Conservation (phyloP, 1,140 invertebrate species). For the Aradophagus sp. region DNA sequence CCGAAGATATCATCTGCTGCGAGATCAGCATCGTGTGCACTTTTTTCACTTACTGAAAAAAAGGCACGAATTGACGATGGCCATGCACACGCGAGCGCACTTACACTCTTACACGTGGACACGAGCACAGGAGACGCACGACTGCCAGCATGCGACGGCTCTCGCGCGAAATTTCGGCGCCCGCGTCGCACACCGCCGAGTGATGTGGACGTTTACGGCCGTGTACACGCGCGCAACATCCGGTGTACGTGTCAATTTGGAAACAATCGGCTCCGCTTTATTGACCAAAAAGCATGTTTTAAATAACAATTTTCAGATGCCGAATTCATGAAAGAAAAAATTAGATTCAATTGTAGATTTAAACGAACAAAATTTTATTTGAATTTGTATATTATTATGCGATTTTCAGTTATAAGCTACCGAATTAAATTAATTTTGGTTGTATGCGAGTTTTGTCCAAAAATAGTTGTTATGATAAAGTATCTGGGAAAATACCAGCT, state of each 20-base stretch:
- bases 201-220: constrained; percentile 43
- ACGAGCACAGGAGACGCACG: constrained; percentile 29
- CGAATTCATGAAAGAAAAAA: no score
- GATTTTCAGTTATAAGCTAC: no score
- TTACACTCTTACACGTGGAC: constrained; percentile 57
- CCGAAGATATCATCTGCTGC: constrained; percentile 91
- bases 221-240: constrained; percentile 40
- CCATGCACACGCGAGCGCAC: constrained; percentile 56
- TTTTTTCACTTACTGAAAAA: constrained; percentile 67
- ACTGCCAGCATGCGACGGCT: constrained; percentile 28
- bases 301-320: no score
- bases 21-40: constrained; percentile 83
- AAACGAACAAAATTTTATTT: no score
- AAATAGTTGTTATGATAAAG: no score
- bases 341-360: no score
- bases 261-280: no score
- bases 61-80: constrained; percentile 59
- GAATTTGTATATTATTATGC: no score
- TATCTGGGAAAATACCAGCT: no score
- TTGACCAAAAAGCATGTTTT: no score
- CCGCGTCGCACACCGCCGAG: constrained; percentile 16
- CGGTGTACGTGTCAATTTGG: constrained; percentile 50
- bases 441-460: no score
- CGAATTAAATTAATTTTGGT: no score
- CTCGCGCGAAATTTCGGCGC: background rate